Evolutionary conservation across 2,113 vertebrate genomes (phyloP), one percentile per base, ranked within the genome.

Genomic region (Anthoscopus minutus): DNA sequence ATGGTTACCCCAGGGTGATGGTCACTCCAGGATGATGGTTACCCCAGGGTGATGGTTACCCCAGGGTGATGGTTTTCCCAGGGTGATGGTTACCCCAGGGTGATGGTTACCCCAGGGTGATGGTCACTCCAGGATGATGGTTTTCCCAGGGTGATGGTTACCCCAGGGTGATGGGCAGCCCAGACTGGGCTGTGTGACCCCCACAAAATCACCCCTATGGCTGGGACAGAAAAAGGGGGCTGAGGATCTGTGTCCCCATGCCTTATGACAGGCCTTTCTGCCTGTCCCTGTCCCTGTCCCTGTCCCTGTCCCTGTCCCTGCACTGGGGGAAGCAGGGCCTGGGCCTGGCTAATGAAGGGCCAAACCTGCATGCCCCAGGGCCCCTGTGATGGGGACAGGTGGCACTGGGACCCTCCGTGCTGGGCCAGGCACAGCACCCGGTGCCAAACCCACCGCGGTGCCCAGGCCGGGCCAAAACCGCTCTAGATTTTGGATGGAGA

Each of bases 401-500:
- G 91, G 8, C 67, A 3, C 27, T 13, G 58, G 50, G 25, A 48
- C 37, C 64, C 11, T 0, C n/a, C 4, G 64, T 20, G 56, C 8
- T 11, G 56, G 13, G 5, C 18, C 5, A 0, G 9, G 19, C 50
- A 1, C 15, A 9, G 38, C 67, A 3, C 38, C 13, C 62, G 1
- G 13, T 42, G 85, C 85, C 85, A 45, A 1, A 47, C 57, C 57
- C 8, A 4, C 3, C 0, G 3, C 4, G 2, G 0, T 23, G 47
- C 37, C 21, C 1, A 0, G 28, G 7, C 13, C 0, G 3, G 58
- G 35, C 74, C 38, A 2, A 31, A 50, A 17, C 20, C 53, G 4
- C 51, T 57, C 30, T 3, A 0, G 4, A 15, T 86, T 91, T 72
- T 24, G 66, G 76, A 60, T 70, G 88, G 42, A 30, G 69, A 81